Percentiles rank a stretch among this genome's conserved stretches.
phyloP scores from a whole-genome alignment of 2,797 vertebrate genomes.

The Peromyscus eremicus region DNA sequence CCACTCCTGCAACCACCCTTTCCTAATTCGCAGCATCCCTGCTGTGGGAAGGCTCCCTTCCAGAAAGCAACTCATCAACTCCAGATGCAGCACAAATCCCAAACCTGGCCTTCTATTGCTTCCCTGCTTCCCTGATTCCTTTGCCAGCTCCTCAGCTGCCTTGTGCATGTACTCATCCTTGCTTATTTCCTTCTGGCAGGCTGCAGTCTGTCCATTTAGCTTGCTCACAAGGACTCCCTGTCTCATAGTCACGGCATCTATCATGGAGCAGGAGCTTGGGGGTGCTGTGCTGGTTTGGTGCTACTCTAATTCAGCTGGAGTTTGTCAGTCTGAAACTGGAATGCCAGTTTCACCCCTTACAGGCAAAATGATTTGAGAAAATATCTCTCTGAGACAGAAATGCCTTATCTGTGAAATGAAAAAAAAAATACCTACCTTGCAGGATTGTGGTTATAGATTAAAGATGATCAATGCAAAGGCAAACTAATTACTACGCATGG shows the following conservation, averaged over 20 bases:
- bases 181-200: neutral
- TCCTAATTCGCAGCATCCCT: conserved; percentile 10
- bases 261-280: neutral
- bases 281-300: conserved; percentile 18
- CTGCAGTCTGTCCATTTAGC: neutral
- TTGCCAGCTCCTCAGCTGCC: neutral
- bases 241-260: neutral
- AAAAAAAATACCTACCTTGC: conserved; percentile 7
- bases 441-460: conserved; percentile 16
- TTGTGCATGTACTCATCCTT: neutral
- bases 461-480: conserved; percentile 21
- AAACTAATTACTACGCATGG: neutral
- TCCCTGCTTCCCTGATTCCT: neutral
- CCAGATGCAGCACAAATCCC: neutral
- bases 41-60: neutral
- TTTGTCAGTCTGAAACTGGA: conserved; percentile 28
- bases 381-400: conserved; percentile 53
- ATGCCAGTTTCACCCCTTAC: neutral
- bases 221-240: neutral
- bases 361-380: conserved; percentile 44
- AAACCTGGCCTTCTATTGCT: neutral
- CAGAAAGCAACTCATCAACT: neutral
- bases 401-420: conserved; percentile 34
- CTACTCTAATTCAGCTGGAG: conserved; percentile 26
- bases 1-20: neutral